These are phyloP conservation scores for Brachypteracias leptosomus DNA, from an alignment of 2,113 vertebrate species.

Conservation along the genomic window DNA sequence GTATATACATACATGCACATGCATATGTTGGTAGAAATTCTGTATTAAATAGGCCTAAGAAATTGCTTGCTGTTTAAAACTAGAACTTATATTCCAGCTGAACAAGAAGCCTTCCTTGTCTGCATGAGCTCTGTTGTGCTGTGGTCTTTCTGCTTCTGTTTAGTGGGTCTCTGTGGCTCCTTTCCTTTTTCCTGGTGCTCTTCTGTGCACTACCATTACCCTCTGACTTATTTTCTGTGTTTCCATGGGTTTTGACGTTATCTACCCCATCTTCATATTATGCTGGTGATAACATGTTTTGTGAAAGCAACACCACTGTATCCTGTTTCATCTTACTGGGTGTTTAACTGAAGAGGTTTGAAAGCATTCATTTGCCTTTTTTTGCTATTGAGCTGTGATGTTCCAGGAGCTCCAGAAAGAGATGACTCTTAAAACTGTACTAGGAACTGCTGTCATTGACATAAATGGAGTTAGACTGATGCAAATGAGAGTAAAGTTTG, in stretches of 20 bases:
- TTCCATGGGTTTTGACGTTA: background rate
- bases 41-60: background rate
- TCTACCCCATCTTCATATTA: background rate
- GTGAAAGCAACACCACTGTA: background rate
- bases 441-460: background rate
- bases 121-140: background rate
- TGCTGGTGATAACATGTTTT: background rate
- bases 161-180: background rate
- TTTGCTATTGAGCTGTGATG: background rate
- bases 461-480: constrained; percentile 10
- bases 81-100: background rate
- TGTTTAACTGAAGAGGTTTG: background rate
- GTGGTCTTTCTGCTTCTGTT: background rate
- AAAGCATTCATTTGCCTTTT: background rate
- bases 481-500: constrained; percentile 46
- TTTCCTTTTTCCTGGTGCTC: background rate
- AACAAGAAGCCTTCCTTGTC: background rate
- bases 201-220: background rate
- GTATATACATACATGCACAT: background rate
- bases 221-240: background rate
- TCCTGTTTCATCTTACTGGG: background rate
- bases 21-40: background rate
- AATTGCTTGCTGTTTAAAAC: background rate
- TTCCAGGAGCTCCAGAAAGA: constrained; percentile 6
- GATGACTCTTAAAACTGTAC: background rate